A percentile compares a stretch with the other conserved stretches of the same genome.
These are phyloP conservation scores for Venturia canescens DNA, from an alignment of 1,140 invertebrate genomes.

Conservation along the genomic window DNA sequence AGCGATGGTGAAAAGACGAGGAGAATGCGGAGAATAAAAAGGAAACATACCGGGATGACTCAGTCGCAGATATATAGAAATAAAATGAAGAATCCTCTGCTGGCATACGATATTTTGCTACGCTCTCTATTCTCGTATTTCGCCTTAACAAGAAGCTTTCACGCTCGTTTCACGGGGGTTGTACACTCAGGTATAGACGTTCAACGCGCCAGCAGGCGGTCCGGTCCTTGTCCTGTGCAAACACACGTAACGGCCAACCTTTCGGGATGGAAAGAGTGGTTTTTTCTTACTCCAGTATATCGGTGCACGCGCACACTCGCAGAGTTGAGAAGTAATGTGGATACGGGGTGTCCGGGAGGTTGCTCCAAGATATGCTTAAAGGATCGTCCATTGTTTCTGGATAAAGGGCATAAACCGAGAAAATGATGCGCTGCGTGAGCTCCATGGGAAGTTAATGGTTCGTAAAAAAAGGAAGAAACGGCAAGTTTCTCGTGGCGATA, in stretches of 20 bases:
- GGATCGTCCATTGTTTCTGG: background rate
- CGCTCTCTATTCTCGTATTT: slow-evolving; percentile 49
- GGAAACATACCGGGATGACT: background rate
- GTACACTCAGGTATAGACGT: slow-evolving; percentile 32
- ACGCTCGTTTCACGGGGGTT: slow-evolving; percentile 52
- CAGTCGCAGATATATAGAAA: slow-evolving; percentile 31
- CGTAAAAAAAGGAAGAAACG: slow-evolving; percentile 6
- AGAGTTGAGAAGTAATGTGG: slow-evolving; percentile 13
- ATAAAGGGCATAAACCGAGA: background rate
- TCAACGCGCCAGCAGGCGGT: slow-evolving; percentile 44
- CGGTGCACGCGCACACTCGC: background rate
- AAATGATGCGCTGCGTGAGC: background rate
- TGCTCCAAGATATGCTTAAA: background rate
- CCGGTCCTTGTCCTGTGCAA: slow-evolving; percentile 51
- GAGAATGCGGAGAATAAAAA: background rate
- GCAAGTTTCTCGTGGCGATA: background rate
- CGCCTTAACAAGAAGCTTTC: slow-evolving; percentile 55
- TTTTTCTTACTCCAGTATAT: slow-evolving; percentile 5
- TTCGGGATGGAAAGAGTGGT: slow-evolving; percentile 18
- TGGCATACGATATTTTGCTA: slow-evolving; percentile 43
- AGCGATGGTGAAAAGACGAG: slow-evolving; percentile 2
- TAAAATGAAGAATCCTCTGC: slow-evolving; percentile 3
- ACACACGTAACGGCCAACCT: slow-evolving; percentile 38
- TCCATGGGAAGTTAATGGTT: background rate
- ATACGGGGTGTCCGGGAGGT: too few species aligned